Evolutionary conservation across 35 echinoderm and acorn worm species (phyloP), one percentile per base, ranked within the genome.

Genomic region (Apostichopus parvimensis): DNA sequence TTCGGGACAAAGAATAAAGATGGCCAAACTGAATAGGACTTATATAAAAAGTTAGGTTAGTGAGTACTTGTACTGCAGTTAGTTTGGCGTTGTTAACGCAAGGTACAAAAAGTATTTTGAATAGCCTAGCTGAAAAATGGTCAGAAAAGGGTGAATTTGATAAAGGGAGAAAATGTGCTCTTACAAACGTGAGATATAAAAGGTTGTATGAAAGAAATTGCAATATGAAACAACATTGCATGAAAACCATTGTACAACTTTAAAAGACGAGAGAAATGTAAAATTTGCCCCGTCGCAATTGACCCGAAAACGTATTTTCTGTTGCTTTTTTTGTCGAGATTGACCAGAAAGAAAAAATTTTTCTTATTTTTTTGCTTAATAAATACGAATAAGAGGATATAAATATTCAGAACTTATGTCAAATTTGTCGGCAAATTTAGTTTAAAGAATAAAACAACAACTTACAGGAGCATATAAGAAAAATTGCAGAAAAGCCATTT

Each of bases 41-140:
- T 68, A 18, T 68, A 68, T 68, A 68, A 68, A 68, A 45, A 45
- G 34, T 45, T 66, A 66, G 9, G 70, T 73, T 73, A 73, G 70
- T 73, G 70, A 73, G n/a, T 73, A 73, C 70, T 73, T 23, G 70
- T 73, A 73, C 71, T 75, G 71, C 71, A 75, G 7, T 75, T 75
- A 75, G 7, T 75, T 75, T 75, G 71, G 71, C 71, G 71, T 18
- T 18, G 18, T 7, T 18, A 24, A 75, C 71, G 71, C 71, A 75
- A 75, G 71, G 14, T 75, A 75, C 71, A 20, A 75, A 75, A n/a
- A n/a, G n/a, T n/a, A n/a, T n/a, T n/a, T n/a, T n/a, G n/a, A n/a
- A n/a, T n/a, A n/a, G 14, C 71, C 7, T 13, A 18, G 14, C n/a
- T 7, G n/a, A 75, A 20, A 20, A 75, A 75, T 75, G 71, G 15